A percentile compares a stretch with the other conserved stretches of the same genome.
Evolutionary conservation across 2,113 vertebrate species (phyloP).

Genomic region (Lethenteron reissneri): DNA sequence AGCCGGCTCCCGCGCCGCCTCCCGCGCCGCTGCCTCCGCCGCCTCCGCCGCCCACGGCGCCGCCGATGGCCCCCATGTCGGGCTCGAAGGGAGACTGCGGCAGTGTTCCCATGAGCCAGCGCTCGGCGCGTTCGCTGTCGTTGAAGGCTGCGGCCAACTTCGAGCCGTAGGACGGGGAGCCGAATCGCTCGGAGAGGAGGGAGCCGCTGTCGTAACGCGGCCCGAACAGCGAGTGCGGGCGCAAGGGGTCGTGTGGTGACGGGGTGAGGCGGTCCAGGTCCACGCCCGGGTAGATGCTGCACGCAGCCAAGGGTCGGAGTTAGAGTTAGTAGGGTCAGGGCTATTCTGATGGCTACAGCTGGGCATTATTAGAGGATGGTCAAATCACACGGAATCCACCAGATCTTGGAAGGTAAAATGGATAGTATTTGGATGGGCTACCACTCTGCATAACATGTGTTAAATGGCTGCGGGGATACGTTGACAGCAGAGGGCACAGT

Average conservation of each 20-base stretch:
- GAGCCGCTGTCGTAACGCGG: slow-evolving; percentile 1
- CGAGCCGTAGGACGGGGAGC: not conserved
- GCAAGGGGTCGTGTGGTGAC: not conserved
- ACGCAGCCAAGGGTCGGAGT: not conserved
- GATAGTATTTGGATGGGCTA: too few species aligned
- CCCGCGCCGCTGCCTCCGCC: not conserved
- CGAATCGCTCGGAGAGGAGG: not conserved
- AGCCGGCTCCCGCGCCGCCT: not conserved
- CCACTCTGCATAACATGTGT: too few species aligned
- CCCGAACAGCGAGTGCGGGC: slow-evolving; percentile 3
- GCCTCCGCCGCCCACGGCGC: not conserved
- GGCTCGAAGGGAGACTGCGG: not conserved
- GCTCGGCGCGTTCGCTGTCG: not conserved
- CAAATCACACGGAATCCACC: too few species aligned
- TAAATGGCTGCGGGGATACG: too few species aligned
- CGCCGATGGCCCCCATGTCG: not conserved
- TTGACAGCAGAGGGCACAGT: too few species aligned
- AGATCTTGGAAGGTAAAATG: too few species aligned
- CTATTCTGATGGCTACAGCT: too few species aligned
- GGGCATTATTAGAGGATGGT: too few species aligned
- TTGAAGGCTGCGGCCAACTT: not conserved
- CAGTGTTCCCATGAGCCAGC: not conserved
- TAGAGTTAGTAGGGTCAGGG: too few species aligned
- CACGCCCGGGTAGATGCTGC: slow-evolving; percentile 5
- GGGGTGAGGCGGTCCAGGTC: slow-evolving; percentile 3